Conservation (phyloP, 2,113 vertebrate genomes). For the Helogale parvula region DNA sequence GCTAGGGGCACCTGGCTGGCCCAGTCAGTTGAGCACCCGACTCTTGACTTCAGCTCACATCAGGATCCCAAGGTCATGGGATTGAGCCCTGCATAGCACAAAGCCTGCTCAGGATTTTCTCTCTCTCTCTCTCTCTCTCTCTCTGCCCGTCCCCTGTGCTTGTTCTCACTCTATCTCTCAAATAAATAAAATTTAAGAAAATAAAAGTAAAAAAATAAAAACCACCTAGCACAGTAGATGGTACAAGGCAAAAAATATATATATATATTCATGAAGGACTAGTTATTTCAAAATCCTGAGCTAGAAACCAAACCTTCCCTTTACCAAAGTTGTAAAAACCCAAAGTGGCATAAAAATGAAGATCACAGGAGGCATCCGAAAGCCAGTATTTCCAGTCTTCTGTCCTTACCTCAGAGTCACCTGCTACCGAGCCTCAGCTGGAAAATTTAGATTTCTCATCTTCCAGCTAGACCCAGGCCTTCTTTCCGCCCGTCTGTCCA, state of each 20-base stretch:
- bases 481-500: background rate
- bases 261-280: background rate
- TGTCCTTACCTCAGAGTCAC: background rate
- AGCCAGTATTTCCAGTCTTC: background rate
- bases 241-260: background rate
- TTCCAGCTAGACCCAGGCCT: background rate
- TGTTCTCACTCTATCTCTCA: background rate
- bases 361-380: background rate
- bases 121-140: background rate
- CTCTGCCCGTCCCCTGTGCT: background rate
- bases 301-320: background rate
- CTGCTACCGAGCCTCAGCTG: background rate
- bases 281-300: constrained; percentile 10
- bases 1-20: background rate
- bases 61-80: background rate
- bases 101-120: background rate
- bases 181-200: background rate
- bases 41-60: background rate
- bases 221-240: background rate
- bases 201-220: background rate
- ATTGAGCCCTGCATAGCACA: background rate
- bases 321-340: constrained; percentile 9
- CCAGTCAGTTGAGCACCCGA: background rate
- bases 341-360: background rate
- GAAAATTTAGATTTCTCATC: background rate